Evolutionary conservation across 1,140 invertebrate genomes (phyloP).

Genomic region (Cyclina sinensis): DNA sequence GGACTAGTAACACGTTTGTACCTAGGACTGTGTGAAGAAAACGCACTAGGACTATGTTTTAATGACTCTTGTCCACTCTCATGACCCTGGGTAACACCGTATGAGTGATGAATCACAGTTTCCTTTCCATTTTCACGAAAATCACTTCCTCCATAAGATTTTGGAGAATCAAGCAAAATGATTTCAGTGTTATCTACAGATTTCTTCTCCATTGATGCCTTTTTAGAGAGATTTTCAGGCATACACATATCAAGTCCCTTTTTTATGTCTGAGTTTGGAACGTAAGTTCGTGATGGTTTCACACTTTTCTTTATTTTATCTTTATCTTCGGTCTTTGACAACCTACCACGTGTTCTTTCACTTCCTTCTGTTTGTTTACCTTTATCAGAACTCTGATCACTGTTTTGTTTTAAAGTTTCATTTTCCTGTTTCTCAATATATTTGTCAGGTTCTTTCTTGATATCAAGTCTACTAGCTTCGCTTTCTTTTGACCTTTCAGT

Average conservation of each 20-base stretch:
- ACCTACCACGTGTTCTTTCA: slow-evolving; percentile 40
- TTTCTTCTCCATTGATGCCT: slow-evolving; percentile 2
- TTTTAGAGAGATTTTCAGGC: slow-evolving; percentile 44
- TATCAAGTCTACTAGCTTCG: slow-evolving; percentile 19
- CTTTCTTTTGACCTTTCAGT: slow-evolving; percentile 9
- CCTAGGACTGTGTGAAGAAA: not conserved
- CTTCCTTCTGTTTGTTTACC: slow-evolving; percentile 18
- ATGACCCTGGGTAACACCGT: not conserved
- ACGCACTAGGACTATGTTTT: not conserved
- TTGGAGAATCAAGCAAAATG: slow-evolving; percentile 14
- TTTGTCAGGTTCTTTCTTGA: not conserved
- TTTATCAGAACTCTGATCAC: slow-evolving; percentile 9
- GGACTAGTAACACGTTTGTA: not conserved
- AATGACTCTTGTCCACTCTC: not conserved
- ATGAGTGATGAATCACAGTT: not conserved
- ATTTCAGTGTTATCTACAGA: not conserved
- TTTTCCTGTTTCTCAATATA: not conserved
- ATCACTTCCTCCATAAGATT: not conserved
- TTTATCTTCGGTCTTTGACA: slow-evolving; percentile 51
- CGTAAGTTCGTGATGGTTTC: slow-evolving; percentile 35
- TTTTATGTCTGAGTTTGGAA: not conserved
- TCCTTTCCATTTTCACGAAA: not conserved
- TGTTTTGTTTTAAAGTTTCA: not conserved
- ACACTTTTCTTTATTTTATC: slow-evolving; percentile 60
- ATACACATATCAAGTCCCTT: not conserved